phyloP scores from a whole-genome alignment of 2,113 vertebrate species.

The Pollachius pollachius region DNA sequence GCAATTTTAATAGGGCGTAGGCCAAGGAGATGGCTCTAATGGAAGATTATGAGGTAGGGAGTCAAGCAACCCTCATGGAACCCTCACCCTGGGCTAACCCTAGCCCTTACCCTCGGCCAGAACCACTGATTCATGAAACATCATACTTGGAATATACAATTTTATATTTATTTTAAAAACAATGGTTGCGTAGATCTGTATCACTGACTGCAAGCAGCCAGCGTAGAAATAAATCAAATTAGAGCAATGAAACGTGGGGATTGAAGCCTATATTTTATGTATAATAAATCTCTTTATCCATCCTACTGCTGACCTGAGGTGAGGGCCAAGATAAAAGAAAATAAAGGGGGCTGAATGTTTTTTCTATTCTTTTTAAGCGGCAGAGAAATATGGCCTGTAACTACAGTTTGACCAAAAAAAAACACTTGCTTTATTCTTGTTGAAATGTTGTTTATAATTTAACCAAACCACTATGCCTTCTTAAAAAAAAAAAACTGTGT shows the following conservation, averaged over 20 bases:
- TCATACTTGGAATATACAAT: constrained; percentile 1
- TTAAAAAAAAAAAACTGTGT: neutral
- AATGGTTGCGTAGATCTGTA: neutral
- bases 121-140: neutral
- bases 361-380: neutral
- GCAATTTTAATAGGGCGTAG: constrained; percentile 26
- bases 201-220: neutral
- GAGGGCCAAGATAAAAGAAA: neutral
- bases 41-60: neutral
- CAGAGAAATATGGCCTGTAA: no score
- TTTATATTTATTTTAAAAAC: constrained; percentile 1
- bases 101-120: no score
- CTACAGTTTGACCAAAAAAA: no score
- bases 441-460: neutral
- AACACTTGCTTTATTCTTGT: no score
- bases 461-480: neutral
- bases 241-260: neutral
- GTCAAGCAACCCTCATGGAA: neutral
- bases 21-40: constrained; percentile 30
- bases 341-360: neutral
- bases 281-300: neutral
- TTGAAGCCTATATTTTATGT: neutral
- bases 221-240: neutral
- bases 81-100: no score
- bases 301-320: neutral